A percentile compares a stretch with the other conserved stretches of the same genome.
Conservation (phyloP, 2,888 invertebrate genomes). For the Drosophila algonquin region DNA sequence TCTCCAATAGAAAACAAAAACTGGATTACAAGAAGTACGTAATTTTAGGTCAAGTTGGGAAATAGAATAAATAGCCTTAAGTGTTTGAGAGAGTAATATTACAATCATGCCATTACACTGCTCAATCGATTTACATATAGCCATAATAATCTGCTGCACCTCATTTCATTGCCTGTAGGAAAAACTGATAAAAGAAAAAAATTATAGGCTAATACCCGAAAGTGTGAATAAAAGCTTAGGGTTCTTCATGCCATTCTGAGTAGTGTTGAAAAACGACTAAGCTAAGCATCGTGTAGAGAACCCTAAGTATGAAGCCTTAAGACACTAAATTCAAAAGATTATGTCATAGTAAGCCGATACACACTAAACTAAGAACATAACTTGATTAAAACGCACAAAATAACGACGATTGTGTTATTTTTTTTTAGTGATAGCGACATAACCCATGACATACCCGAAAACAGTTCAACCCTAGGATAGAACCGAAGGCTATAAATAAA, state of each 20-base stretch:
- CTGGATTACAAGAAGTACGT: conserved; percentile 21
- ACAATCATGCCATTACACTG: conserved; percentile 24
- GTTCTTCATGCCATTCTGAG: not conserved
- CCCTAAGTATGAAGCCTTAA: conserved; percentile 36
- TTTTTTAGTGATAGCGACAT: conserved; percentile 38
- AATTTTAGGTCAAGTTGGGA: conserved; percentile 19
- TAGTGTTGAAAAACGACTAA: not conserved
- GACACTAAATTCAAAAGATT: conserved; percentile 37
- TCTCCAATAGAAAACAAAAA: conserved; percentile 13
- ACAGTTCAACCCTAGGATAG: conserved; percentile 10
- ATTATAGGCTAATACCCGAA: not conserved
- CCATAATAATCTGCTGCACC: not conserved
- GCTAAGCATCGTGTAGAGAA: conserved; percentile 10
- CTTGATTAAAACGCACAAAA: conserved; percentile 60
- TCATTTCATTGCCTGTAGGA: no score
- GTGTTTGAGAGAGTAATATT: conserved; percentile 5
- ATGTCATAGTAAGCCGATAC: conserved; percentile 32
- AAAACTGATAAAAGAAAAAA: not conserved
- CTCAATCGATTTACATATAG: not conserved
- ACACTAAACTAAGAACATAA: conserved; percentile 22
- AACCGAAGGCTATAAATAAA: not conserved
- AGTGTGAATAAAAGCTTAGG: not conserved
- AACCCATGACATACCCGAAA: conserved; percentile 19
- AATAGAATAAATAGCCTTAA: conserved; percentile 22
- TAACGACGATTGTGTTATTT: conserved; percentile 56